phyloP scores from a whole-genome alignment of 2,888 invertebrate genomes.

The Mellilla xanthometata region DNA sequence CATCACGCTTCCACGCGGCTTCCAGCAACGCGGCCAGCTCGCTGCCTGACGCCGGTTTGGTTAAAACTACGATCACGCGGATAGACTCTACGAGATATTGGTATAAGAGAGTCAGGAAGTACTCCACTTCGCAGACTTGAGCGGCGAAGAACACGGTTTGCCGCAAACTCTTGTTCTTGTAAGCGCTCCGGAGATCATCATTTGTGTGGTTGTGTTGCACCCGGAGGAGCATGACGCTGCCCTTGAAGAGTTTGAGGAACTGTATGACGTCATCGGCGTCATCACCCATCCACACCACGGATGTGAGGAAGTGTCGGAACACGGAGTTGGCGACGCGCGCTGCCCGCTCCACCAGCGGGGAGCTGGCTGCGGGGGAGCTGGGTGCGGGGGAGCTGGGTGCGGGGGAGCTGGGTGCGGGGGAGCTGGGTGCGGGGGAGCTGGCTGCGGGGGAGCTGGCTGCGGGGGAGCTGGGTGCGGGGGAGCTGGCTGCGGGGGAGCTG shows the following conservation, averaged over 20 bases:
- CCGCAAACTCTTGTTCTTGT: constrained; percentile 32
- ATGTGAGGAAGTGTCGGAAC: constrained; percentile 38
- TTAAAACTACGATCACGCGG: constrained; percentile 44
- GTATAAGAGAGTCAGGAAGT: constrained; percentile 39
- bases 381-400: too few species aligned
- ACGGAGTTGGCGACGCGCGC: constrained; percentile 40
- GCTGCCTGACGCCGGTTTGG: constrained; percentile 23
- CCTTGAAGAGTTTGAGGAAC: constrained; percentile 40
- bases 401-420: too few species aligned
- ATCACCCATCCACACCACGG: constrained; percentile 42
- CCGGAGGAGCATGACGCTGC: constrained; percentile 34
- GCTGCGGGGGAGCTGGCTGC: too few species aligned
- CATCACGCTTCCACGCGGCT: constrained; percentile 48
- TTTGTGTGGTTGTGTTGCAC: constrained; percentile 23
- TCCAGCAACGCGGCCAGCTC: constrained; percentile 36
- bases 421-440: too few species aligned
- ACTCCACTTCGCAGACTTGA: constrained; percentile 38
- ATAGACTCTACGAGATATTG: constrained; percentile 38
- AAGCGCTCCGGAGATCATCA: constrained; percentile 23
- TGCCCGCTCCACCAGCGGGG: too few species aligned
- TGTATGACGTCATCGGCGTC: constrained; percentile 31
- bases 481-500: too few species aligned
- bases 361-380: too few species aligned
- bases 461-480: too few species aligned
- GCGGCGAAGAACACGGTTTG: constrained; percentile 51